Percentiles rank a stretch among this genome's conserved stretches.
These are phyloP conservation scores for Serrognathus titanus DNA, from an alignment of 2,888 invertebrate genomes.

Conservation along the genomic window DNA sequence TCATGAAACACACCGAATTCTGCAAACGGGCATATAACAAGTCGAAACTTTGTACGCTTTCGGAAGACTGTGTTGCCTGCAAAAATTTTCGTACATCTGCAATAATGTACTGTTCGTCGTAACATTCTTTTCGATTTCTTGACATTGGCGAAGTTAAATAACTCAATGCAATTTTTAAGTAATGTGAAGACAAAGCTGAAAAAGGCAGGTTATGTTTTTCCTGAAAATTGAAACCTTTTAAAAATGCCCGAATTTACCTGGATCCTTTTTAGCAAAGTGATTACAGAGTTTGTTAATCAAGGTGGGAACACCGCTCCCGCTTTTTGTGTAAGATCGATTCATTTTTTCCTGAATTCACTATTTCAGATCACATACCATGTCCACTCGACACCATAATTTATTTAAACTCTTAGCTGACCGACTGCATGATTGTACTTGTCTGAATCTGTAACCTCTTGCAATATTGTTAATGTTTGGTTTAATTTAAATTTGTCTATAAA, in stretches of 20 bases:
- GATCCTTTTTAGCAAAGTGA: slow-evolving; percentile 38
- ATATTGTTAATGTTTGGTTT: not conserved
- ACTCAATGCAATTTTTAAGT: slow-evolving; percentile 34
- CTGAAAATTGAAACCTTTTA: slow-evolving; percentile 1
- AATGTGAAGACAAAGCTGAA: slow-evolving; percentile 34
- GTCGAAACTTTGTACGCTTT: slow-evolving; percentile 40
- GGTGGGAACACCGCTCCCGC: slow-evolving; percentile 20
- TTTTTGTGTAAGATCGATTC: slow-evolving; percentile 22
- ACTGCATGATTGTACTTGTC: too few relatives aligned
- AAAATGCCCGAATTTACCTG: slow-evolving; percentile 19
- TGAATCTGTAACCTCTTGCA: too few relatives aligned
- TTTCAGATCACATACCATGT: too few relatives aligned
- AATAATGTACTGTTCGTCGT: slow-evolving; percentile 35
- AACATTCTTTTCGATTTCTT: slow-evolving; percentile 32
- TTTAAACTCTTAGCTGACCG: too few relatives aligned
- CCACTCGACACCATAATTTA: too few relatives aligned
- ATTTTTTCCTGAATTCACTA: slow-evolving; percentile 9
- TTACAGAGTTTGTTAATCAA: slow-evolving; percentile 40
- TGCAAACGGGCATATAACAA: slow-evolving; percentile 39
- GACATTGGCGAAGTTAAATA: slow-evolving; percentile 31
- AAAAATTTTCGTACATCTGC: slow-evolving; percentile 28
- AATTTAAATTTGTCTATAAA: slow-evolving; percentile 19
- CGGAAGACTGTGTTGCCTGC: slow-evolving; percentile 26
- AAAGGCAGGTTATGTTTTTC: slow-evolving; percentile 10
- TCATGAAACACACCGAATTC: slow-evolving; percentile 34